Base-by-base conservation (phyloP, 2,888 invertebrate genomes). In the Artemia sinica region DNA sequence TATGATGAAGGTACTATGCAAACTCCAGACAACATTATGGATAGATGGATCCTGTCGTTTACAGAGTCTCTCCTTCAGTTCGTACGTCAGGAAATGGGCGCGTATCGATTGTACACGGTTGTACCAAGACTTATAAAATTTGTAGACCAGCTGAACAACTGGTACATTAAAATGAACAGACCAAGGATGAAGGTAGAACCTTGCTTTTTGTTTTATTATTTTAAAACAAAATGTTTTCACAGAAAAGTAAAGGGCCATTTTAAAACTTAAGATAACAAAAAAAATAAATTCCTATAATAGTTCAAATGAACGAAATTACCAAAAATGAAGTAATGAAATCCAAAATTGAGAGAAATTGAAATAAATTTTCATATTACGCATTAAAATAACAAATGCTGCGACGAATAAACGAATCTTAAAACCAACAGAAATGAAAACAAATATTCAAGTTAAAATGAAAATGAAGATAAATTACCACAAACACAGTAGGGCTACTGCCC, bases 81-180 rank as follows among this genome's bases (percentile, higher is more conserved):
- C 80, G 86, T 97, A 10, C 85, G 88, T 68, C 83, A 85, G 73
- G 97, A 98, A 81, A 98, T 98, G 98, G 84, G 85, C 74, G 87
- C 88, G 1, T 98, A 97, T 77, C 85, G 89, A 69, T 80, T 98
- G 69, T 98, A 96, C 77, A 96, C 95, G 0, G 98, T 98, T 11
- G 88, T 96, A 11, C 95, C 96, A 0, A 82, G 87, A 69, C 80
- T 99, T 65, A 88, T 96, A 0, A 93, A 94, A 77, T 98, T 93
- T 78, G 92, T 98, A 73, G 96, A 97, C 76, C 91, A 96, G 76
- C 83, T 98, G 6, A 98, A 97, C 49, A 99, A 99, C 78, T 96
- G 96, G 95, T 98, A 97, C 77, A 94, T 98, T 50, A 83, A 97
- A 72, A 89, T 98, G 86, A 98, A 98, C 78, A 84, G 98, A 70